phyloP scores from a whole-genome alignment of 2,888 invertebrate species.

The Pycnomerus fuliginosus region DNA sequence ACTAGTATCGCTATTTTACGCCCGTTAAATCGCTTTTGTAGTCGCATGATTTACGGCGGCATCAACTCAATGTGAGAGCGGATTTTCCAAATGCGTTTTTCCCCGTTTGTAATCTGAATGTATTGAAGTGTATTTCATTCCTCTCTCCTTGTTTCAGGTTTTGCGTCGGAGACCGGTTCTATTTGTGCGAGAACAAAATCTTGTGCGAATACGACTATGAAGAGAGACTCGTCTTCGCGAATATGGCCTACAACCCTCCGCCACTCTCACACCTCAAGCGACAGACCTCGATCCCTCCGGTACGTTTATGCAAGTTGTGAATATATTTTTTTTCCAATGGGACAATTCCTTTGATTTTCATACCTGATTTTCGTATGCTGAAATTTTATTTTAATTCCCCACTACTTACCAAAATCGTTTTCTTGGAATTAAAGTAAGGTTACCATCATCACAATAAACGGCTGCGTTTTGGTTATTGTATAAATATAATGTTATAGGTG shows the following conservation, averaged over 20 bases:
- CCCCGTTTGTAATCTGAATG: constrained; percentile 3
- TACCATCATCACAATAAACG: too few species aligned
- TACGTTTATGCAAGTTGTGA: too few species aligned
- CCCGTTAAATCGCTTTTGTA: constrained; percentile 45
- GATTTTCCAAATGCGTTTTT: constrained; percentile 27
- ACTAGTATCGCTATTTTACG: constrained; percentile 40
- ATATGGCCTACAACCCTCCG: constrained; percentile 89
- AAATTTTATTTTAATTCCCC: too few species aligned
- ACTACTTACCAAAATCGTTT: too few species aligned
- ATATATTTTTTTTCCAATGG: too few species aligned
- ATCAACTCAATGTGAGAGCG: constrained; percentile 40
- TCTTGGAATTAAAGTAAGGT: too few species aligned
- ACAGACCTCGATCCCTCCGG: constrained; percentile 66
- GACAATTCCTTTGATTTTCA: too few species aligned
- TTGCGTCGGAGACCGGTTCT: constrained; percentile 96
- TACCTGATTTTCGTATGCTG: too few species aligned
- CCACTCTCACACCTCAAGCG: constrained; percentile 78
- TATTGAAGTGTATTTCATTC: constrained; percentile 3
- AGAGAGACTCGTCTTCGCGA: constrained; percentile 91
- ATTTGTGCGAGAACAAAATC: constrained; percentile 96
- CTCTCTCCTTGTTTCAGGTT: constrained; percentile 67
- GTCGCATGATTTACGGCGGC: constrained; percentile 40
- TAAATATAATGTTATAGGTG: too few species aligned
- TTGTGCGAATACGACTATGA: constrained; percentile 98
- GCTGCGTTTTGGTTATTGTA: too few species aligned